Base-by-base conservation (phyloP, 2,888 invertebrate species). In the Crossocerus cetratus region DNA sequence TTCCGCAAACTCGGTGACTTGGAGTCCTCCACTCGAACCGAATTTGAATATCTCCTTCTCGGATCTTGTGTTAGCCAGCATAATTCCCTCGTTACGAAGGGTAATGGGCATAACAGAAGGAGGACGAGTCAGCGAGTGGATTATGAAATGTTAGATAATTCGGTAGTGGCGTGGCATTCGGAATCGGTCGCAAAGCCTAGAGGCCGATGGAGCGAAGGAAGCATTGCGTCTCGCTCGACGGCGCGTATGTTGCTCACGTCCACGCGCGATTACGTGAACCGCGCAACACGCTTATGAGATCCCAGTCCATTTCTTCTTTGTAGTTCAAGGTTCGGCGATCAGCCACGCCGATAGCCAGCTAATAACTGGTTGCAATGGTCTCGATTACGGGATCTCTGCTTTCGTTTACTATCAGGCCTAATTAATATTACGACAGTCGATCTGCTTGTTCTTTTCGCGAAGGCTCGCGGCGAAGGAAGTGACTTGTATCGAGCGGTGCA, bases 191-290 rank as follows among this genome's bases (percentile, higher is more conserved):
- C 20, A 32, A 55, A 44, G 23, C 49, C 45, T 49, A 63, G 69
- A 57, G 62, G 74, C 32, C 60, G 67, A 70, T 70, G 61, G 49
- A 63, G 5, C n/a, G 54, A 32, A 32, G n/a, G 16, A 23, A 61
- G 8, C 20, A 60, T 23, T 53, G 21, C 22, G 16, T 55, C 53
- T 32, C 65, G 21, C 53, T 43, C 11, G 16, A 13, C 32, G 32
- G 32, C 56, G 32, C 56, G 65, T 74, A 76, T 76, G 76, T 71
- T 43, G 57, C 68, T 70, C 73, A 72, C 74, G 76, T 73, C 59
- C 53, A 64, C 72, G 18, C 56, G 13, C 59, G 77, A 72, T 78
- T 77, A 77, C 74, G 74, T 74, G 72, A 72, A 70, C 59, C 57
- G 57, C 66, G 72, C 74, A 70, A 78, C 49, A 49, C 53, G 21